Conservation (phyloP, 1,140 invertebrate genomes). For the Cotesia vestalis region DNA sequence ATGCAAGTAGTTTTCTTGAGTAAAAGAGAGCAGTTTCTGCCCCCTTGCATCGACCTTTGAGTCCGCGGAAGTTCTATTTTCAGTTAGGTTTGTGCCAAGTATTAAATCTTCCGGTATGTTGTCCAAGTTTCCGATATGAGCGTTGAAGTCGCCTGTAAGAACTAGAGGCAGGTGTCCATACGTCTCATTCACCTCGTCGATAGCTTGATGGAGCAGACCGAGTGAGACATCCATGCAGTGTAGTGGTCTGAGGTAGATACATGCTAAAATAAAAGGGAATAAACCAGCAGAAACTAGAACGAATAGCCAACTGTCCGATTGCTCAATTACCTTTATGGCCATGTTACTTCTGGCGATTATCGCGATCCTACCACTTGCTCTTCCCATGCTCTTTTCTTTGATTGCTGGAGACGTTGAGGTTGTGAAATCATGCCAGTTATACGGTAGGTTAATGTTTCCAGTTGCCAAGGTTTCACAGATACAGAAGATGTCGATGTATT, state of each 20-base stretch:
- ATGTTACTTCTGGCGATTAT: background rate
- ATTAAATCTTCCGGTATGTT: constrained; percentile 10
- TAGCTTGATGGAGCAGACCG: background rate
- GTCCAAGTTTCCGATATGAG: constrained; percentile 2
- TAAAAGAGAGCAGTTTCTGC: background rate
- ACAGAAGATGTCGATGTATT: background rate
- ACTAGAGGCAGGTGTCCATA: background rate
- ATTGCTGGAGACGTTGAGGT: background rate
- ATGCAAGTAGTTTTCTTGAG: background rate
- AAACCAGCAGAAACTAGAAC: background rate
- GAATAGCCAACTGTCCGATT: too few relatives aligned
- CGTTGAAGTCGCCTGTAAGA: background rate
- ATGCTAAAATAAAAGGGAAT: constrained; percentile 1
- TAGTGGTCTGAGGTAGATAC: background rate
- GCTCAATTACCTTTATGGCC: too few relatives aligned
- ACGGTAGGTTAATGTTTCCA: background rate
- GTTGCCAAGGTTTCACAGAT: constrained; percentile 22
- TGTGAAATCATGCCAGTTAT: background rate
- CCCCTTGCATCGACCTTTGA: background rate
- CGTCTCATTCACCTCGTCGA: constrained; percentile 5
- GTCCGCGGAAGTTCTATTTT: background rate
- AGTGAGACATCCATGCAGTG: background rate
- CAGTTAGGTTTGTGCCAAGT: background rate
- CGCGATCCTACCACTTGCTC: constrained; percentile 3
- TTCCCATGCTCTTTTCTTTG: constrained; percentile 1